Evolutionary conservation across 1,140 invertebrate genomes (phyloP).

Genomic region (Cotesia glomerata): DNA sequence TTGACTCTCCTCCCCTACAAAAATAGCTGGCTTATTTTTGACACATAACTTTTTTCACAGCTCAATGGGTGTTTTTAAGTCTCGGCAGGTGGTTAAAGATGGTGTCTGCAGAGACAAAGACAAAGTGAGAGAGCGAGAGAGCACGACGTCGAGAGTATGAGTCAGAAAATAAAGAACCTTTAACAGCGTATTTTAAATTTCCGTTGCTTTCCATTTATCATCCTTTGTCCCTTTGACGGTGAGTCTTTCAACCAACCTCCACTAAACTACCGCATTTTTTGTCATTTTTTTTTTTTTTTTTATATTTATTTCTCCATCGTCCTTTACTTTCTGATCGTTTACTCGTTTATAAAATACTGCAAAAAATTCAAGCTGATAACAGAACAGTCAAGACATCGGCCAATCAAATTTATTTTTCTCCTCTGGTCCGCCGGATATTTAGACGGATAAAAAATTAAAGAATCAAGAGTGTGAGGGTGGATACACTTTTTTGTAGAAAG

Average conservation of each 20-base stretch:
- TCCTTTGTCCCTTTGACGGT: conserved; percentile 28
- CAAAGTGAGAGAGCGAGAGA: background rate
- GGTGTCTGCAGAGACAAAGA: background rate
- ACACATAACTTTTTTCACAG: too few relatives aligned
- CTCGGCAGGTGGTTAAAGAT: too few relatives aligned
- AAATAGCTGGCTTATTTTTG: too few relatives aligned
- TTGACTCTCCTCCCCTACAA: too few relatives aligned
- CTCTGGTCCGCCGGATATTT: too few relatives aligned
- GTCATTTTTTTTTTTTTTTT: conserved; percentile 6
- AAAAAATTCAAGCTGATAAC: conserved; percentile 1
- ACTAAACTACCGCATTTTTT: conserved; percentile 7
- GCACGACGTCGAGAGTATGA: background rate
- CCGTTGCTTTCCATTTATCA: conserved; percentile 21
- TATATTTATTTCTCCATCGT: background rate
- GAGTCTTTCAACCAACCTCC: background rate
- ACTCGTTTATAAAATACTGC: background rate
- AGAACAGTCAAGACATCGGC: background rate
- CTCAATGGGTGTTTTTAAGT: too few relatives aligned
- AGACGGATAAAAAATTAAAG: too few relatives aligned
- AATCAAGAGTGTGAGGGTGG: too few relatives aligned
- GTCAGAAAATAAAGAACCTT: background rate
- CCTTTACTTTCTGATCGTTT: conserved; percentile 3
- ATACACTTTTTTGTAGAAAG: too few relatives aligned
- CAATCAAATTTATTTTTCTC: background rate
- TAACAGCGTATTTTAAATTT: conserved; percentile 27